phyloP scores from a whole-genome alignment of 2,113 vertebrate genomes.

The Lycaon pictus region DNA sequence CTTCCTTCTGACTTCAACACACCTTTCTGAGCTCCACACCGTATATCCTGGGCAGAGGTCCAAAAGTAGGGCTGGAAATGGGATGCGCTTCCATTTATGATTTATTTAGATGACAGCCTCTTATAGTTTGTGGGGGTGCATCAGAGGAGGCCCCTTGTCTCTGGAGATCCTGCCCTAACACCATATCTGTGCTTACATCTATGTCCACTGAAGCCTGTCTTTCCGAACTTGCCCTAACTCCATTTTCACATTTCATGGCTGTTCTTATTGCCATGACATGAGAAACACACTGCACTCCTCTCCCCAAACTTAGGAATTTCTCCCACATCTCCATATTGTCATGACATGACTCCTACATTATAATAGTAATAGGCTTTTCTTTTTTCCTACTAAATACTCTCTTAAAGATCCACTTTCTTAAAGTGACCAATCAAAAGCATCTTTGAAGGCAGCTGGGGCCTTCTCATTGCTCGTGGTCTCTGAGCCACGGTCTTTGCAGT shows the following conservation, averaged over 20 bases:
- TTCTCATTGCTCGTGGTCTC: too few species aligned
- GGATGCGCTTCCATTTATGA: rapidly evolving
- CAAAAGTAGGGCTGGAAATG: background rate
- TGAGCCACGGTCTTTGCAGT: rapidly evolving
- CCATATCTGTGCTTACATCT: too few species aligned
- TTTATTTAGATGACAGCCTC: background rate
- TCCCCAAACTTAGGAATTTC: background rate
- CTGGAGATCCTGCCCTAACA: too few species aligned
- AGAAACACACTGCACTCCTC: background rate
- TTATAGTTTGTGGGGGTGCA: rapidly evolving
- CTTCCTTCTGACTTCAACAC: background rate
- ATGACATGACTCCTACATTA: background rate
- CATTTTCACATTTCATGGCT: background rate
- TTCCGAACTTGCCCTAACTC: background rate
- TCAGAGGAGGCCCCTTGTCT: background rate
- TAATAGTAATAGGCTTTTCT: background rate
- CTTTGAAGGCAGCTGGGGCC: background rate
- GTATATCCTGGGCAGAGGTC: background rate
- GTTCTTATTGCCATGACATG: background rate
- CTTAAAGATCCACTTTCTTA: background rate
- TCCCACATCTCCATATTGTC: background rate
- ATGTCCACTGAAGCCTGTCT: background rate
- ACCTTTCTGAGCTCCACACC: background rate
- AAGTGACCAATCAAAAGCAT: background rate
- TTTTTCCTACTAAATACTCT: background rate